A percentile compares a stretch with the other conserved stretches of the same genome.
Evolutionary conservation across 1,140 invertebrate genomes (phyloP).

Genomic region (Mamestra configurata): DNA sequence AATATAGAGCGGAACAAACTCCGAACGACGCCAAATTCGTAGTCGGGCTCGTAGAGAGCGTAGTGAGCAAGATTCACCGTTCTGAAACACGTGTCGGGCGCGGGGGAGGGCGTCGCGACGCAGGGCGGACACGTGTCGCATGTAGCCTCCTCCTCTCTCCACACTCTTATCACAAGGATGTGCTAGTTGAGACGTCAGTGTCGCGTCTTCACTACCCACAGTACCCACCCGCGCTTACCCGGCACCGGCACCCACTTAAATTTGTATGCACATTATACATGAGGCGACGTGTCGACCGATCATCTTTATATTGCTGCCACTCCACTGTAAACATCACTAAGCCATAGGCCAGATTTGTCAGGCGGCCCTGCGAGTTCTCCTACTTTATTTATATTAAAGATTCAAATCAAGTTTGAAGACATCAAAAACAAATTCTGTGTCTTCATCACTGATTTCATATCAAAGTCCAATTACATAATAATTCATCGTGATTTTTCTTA

Average conservation of each 20-base stretch:
- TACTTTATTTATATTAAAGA: constrained; percentile 1
- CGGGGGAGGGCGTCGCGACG: constrained; percentile 63
- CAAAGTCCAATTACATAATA: too few relatives aligned
- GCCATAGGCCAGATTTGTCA: constrained; percentile 63
- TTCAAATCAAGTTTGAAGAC: constrained; percentile 10
- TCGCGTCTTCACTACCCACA: constrained; percentile 55
- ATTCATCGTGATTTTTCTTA: too few relatives aligned
- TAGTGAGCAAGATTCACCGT: constrained; percentile 69
- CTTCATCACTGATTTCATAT: too few relatives aligned
- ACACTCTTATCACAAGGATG: constrained; percentile 71
- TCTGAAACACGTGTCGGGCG: constrained; percentile 72
- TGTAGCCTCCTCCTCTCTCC: constrained; percentile 65
- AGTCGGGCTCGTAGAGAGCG: constrained; percentile 62
- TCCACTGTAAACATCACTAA: constrained; percentile 71
- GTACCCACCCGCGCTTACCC: constrained; percentile 54
- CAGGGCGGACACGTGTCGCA: constrained; percentile 76
- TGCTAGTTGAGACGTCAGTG: constrained; percentile 60
- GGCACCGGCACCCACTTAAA: constrained; percentile 75
- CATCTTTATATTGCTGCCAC: constrained; percentile 80
- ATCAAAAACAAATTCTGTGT: neutral
- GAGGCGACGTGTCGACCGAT: constrained; percentile 79
- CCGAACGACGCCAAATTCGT: constrained; percentile 70
- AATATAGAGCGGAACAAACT: constrained; percentile 80
- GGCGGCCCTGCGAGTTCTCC: constrained; percentile 20
- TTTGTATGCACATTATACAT: constrained; percentile 87